These are phyloP conservation scores for Apostichopus californicus DNA, from an alignment of 35 echinoderm and acorn worm species.

Conservation along the genomic window DNA sequence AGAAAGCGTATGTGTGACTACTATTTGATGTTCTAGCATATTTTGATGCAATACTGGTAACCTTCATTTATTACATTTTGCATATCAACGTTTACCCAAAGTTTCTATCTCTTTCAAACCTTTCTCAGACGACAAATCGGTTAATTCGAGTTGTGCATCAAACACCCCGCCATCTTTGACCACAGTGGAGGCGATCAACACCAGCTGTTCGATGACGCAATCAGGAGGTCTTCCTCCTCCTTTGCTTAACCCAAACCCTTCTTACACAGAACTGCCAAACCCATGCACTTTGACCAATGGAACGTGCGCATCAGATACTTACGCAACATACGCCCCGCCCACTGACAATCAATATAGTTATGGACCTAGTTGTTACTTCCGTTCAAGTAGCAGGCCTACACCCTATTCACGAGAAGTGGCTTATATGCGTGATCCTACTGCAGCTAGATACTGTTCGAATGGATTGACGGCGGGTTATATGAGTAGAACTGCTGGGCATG, in stretches of 20 bases:
- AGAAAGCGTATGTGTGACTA: no score
- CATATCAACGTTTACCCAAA: no score
- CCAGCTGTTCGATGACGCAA: slow-evolving; percentile 52
- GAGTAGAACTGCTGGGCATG: slow-evolving; percentile 74
- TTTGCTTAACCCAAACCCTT: slow-evolving; percentile 85
- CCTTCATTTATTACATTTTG: no score
- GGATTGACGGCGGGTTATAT: slow-evolving; percentile 83
- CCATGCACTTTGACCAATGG: slow-evolving; percentile 88
- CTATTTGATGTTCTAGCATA: no score
- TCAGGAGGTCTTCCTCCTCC: slow-evolving; percentile 32
- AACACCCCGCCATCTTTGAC: slow-evolving; percentile 30
- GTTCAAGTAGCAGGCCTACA: slow-evolving; percentile 84
- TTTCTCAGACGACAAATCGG: slow-evolving; percentile 47
- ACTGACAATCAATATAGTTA: slow-evolving; percentile 96
- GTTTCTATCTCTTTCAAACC: not conserved
- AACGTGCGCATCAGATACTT: slow-evolving; percentile 62
- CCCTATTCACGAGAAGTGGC: slow-evolving; percentile 89
- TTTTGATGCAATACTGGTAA: no score
- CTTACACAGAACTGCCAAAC: slow-evolving; percentile 82
- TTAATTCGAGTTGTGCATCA: slow-evolving; percentile 16
- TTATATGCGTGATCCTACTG: slow-evolving; percentile 85
- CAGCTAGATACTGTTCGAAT: slow-evolving; percentile 82
- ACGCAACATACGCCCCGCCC: slow-evolving; percentile 58
- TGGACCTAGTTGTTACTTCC: slow-evolving; percentile 92
- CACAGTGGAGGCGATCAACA: slow-evolving; percentile 37